phyloP scores from a whole-genome alignment of 2,797 vertebrate species.

The Odontamblyopus rebecca region DNA sequence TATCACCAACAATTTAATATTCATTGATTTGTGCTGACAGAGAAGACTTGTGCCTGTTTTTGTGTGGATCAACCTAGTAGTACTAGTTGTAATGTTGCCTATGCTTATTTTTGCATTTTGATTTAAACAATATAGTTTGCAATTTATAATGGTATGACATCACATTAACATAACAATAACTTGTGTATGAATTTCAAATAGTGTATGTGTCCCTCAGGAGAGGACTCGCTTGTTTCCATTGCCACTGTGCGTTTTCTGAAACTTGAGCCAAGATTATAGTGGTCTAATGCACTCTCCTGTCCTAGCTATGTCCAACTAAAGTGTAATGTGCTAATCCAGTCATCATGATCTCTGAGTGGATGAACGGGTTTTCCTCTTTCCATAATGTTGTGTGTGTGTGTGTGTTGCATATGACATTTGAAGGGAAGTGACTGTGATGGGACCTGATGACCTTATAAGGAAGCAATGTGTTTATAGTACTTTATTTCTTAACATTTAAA shows the following conservation, averaged over 20 bases:
- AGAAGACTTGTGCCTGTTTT: slow-evolving; percentile 7
- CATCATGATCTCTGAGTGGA: slow-evolving; percentile 19
- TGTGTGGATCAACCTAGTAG: neutral
- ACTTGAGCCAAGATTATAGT: slow-evolving; percentile 32
- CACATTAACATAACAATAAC: neutral
- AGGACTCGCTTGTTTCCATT: slow-evolving; percentile 21
- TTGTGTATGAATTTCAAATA: neutral
- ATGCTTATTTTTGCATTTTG: neutral
- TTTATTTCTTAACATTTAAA: neutral
- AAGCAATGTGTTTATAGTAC: slow-evolving; percentile 21
- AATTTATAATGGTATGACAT: neutral
- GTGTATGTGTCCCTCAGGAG: slow-evolving; percentile 14
- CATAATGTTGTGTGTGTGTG: slow-evolving; percentile 25
- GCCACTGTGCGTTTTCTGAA: slow-evolving; percentile 27
- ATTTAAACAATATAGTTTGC: neutral
- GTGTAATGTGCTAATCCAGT: slow-evolving; percentile 33
- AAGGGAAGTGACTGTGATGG: slow-evolving; percentile 26
- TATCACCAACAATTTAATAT: neutral
- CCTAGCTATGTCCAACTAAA: slow-evolving; percentile 36
- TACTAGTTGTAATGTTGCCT: neutral
- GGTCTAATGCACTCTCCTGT: slow-evolving; percentile 35
- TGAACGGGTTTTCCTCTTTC: slow-evolving; percentile 28
- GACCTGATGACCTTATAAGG: slow-evolving; percentile 37
- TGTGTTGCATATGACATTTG: slow-evolving; percentile 24
- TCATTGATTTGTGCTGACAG: neutral